Evolutionary conservation across 2,113 vertebrate species (phyloP), one percentile per base, ranked within the genome.

Genomic region (Cyprinus carpio): DNA sequence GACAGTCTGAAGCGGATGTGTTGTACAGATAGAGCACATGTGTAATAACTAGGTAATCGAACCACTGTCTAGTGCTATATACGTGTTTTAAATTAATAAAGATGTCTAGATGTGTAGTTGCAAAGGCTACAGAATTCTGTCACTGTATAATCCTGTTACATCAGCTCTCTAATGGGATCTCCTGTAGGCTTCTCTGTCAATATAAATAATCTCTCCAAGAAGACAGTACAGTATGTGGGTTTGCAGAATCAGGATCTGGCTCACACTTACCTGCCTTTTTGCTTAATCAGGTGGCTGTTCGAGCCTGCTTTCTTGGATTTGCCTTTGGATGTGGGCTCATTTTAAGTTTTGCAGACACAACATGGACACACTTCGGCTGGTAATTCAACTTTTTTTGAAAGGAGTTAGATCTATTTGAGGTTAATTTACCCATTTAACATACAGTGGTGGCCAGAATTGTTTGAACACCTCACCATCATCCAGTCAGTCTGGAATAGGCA

Each of bases 341-440:
- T 81, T 93, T 99, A 20, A 96, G 97, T 92, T 92, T 93, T 74
- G 95, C 96, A 84, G 96, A 96, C 62, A 96, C 96, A 5, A 96
- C 95, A 2, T 99, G 98, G 98, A 96, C 93, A 62, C 96, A 98
- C 89, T 99, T 99, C 87, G 98, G 98, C 91, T 99, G 98, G 98
- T 99, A 94, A 91, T 95, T 85, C 83, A 9, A 18, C 20, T 31
- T 16, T 60, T 79, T 2, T 43, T 2, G 37, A 46, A 74, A 74
- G 25, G 11, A 10, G 1, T 27, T 56, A 34, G 8, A 10, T 0
- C 5, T 23, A 23, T 76, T 31, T 76, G 8, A 54, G 31, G 18
- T 77, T 56, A 6, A 31, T 56, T 23, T 34, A 34, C 27, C 56
- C 49, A 3, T 67, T 7, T 9, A 31, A 49, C 25, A 18, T 31